phyloP scores from a whole-genome alignment of 2,888 invertebrate genomes.

The Deroplatys truncata region DNA sequence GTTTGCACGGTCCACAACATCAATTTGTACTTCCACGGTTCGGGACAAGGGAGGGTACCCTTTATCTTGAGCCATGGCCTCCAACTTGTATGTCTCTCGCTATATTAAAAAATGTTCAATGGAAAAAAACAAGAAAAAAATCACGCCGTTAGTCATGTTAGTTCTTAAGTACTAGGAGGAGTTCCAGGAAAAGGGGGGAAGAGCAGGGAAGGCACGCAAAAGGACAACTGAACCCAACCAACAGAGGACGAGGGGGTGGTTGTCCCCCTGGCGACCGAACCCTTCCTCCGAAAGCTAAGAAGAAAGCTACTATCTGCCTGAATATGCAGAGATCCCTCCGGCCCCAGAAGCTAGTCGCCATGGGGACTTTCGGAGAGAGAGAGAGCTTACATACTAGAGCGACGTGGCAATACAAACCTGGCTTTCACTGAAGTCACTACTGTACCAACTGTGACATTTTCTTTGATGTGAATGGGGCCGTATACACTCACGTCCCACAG shows the following conservation, averaged over 20 bases:
- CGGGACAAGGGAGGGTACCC: slow-evolving; percentile 92
- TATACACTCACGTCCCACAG: slow-evolving; percentile 93
- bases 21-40: slow-evolving; percentile 96
- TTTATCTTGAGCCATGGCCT: slow-evolving; percentile 97
- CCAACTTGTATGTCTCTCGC: slow-evolving; percentile 97
- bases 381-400: slow-evolving; percentile 28
- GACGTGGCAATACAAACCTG: slow-evolving; percentile 56
- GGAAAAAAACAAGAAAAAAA: slow-evolving; percentile 57
- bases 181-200: slow-evolving; percentile 24
- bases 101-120: slow-evolving; percentile 59
- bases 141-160: slow-evolving; percentile 64
- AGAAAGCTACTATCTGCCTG: slow-evolving; percentile 33
- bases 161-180: slow-evolving; percentile 35
- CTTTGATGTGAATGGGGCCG: slow-evolving; percentile 96
- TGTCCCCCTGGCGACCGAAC: slow-evolving; percentile 26
- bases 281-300: slow-evolving; percentile 35
- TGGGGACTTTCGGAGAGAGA: not conserved
- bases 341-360: not conserved
- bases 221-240: slow-evolving; percentile 27
- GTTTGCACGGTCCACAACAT: slow-evolving; percentile 96
- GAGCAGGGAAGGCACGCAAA: slow-evolving; percentile 32
- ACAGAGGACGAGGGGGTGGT: not conserved
- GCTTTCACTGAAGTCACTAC: slow-evolving; percentile 97
- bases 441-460: slow-evolving; percentile 98
- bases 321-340: not conserved